These are phyloP conservation scores for Diadumene lineata DNA, from an alignment of 92 coral and sea anemone species.

Conservation along the genomic window DNA sequence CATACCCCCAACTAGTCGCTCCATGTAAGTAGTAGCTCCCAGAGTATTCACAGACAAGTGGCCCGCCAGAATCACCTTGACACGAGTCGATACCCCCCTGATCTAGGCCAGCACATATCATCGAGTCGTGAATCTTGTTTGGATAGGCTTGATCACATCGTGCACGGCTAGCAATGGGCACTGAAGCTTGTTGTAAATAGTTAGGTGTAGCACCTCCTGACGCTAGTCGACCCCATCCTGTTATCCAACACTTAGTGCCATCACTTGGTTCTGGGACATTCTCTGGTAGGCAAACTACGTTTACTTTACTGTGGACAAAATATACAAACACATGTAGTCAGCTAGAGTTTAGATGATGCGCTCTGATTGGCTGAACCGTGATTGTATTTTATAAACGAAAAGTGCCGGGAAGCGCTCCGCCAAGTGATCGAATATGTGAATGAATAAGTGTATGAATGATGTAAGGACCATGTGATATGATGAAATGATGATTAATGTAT, in stretches of 20 bases:
- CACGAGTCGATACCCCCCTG: slow-evolving; percentile 66
- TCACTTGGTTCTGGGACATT: slow-evolving; percentile 40
- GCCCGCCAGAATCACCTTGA: slow-evolving; percentile 68
- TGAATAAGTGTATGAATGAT: background rate
- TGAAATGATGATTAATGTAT: background rate
- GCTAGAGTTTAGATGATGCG: background rate
- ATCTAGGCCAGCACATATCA: slow-evolving; percentile 65
- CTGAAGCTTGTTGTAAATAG: slow-evolving; percentile 52
- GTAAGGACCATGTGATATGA: background rate
- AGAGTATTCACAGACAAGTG: slow-evolving; percentile 57
- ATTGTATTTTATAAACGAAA: no score
- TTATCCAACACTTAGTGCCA: slow-evolving; percentile 50
- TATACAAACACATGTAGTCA: background rate
- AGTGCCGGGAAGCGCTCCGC: no score
- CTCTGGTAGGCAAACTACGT: slow-evolving; percentile 45
- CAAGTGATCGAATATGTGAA: background rate
- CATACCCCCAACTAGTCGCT: slow-evolving; percentile 69
- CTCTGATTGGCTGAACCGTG: background rate
- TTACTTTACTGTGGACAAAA: slow-evolving; percentile 21
- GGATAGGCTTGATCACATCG: slow-evolving; percentile 57
- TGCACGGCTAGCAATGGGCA: slow-evolving; percentile 51
- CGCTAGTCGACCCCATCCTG: slow-evolving; percentile 75
- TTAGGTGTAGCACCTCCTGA: slow-evolving; percentile 58
- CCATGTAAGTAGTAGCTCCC: slow-evolving; percentile 58
- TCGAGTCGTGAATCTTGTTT: slow-evolving; percentile 55